Evolutionary conservation across 2,888 invertebrate species (phyloP), one percentile per base, ranked within the genome.

Genomic region (Callyntrura sp.): DNA sequence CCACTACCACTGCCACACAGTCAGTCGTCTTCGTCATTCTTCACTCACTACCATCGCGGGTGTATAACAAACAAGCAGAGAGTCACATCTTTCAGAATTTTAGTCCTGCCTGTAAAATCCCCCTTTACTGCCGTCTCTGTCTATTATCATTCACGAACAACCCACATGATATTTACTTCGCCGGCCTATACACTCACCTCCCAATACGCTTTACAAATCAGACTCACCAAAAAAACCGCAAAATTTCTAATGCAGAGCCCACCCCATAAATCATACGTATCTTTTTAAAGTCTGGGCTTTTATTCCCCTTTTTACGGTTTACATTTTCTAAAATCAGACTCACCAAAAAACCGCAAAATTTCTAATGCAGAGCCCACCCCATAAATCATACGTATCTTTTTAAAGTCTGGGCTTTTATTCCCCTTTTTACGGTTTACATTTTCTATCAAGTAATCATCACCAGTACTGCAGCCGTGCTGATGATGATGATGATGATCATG

Each of bases 401-500:
- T 43, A 68, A 5, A 43, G 1, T 20, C 23, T 60, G 12, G 43
- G 43, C 35, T 8, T 1, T 0, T 6, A 0, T n/a, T 68, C 17
- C n/a, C n/a, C n/a, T 17, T n/a, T n/a, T n/a, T 43, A 17, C n/a
- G 43, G 4, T 17, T 1, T 51, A 14, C 14, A n/a, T 68, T 43
- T 68, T 43, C n/a, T n/a, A n/a, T 43, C 14, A 9, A 17, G 17
- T n/a, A 68, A 17, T 35, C 14, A n/a, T 68, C 35, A 68, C 68
- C 23, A 6, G 9, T 9, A 62, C 60, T 11, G 23, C 12, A 12
- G 23, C 23, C 4, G 8, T 43, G 68, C 3, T 68, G 45, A 20
- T 45, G 48, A 23, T 73, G 45, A 73, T 48, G 48, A 48, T 45
- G 48, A 73, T 45, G 23, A 51, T 28, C 51, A 20, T n/a, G 70